phyloP scores from a whole-genome alignment of 2,888 invertebrate genomes.

The Lymantria dispar region DNA sequence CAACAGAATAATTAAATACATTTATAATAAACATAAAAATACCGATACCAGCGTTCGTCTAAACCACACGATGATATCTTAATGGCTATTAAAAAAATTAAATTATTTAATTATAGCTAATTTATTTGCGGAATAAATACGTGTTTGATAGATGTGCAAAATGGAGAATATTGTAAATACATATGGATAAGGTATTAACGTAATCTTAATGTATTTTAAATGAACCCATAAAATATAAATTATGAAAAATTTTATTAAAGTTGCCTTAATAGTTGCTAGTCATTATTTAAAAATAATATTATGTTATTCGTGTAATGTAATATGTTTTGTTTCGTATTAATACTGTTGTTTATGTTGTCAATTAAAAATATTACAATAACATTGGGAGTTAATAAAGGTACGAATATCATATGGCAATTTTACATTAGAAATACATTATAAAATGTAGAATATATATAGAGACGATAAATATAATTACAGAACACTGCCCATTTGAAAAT shows the following conservation, averaged over 20 bases:
- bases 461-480: conserved; percentile 8
- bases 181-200: neutral
- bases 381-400: neutral
- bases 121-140: neutral
- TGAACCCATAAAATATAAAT: conserved; percentile 25
- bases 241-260: conserved; percentile 26
- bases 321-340: neutral
- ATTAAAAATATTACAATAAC: neutral
- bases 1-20: too few species aligned
- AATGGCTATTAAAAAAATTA: neutral
- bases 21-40: too few species aligned
- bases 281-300: conserved; percentile 36
- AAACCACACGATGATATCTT: too few species aligned
- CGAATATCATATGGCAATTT: conserved; percentile 6
- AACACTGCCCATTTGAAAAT: conserved; percentile 27
- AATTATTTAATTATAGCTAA: neutral
- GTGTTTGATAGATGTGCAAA: neutral
- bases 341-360: neutral
- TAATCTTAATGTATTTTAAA: conserved; percentile 32
- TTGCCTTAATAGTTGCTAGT: conserved; percentile 69
- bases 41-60: too few species aligned
- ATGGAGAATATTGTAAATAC: neutral
- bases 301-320: neutral
- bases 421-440: conserved; percentile 13
- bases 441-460: neutral